Evolutionary conservation across 1,140 invertebrate species (phyloP).

Genomic region (Drosophila repleta): DNA sequence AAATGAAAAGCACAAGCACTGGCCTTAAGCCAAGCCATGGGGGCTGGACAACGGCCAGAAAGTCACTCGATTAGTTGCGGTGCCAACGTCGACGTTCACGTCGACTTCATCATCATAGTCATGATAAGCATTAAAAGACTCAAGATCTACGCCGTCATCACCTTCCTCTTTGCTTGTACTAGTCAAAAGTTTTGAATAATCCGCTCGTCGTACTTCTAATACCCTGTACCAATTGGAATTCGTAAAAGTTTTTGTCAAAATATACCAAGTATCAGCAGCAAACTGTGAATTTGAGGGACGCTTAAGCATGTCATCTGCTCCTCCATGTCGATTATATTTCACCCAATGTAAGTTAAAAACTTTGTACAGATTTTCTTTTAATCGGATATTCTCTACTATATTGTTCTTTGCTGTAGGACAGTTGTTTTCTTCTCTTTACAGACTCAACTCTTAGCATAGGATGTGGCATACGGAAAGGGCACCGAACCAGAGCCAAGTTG

Average conservation of each 20-base stretch:
- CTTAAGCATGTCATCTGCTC: no score
- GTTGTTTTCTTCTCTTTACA: conserved; percentile 52
- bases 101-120: conserved; percentile 64
- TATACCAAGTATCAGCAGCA: neutral
- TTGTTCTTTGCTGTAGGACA: conserved; percentile 34
- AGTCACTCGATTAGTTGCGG: conserved; percentile 74
- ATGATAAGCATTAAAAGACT: conserved; percentile 75
- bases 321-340: neutral
- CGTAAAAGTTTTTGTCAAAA: neutral
- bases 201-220: conserved; percentile 8
- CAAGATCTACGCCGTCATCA: conserved; percentile 72
- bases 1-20: conserved; percentile 74
- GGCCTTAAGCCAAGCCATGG: conserved; percentile 39
- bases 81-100: conserved; percentile 68
- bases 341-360: neutral
- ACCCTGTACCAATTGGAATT: neutral
- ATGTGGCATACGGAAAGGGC: conserved; percentile 50
- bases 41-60: conserved; percentile 53
- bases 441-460: conserved; percentile 52
- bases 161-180: conserved; percentile 32
- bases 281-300: no score
- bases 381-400: neutral
- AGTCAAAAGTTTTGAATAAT: conserved; percentile 15
- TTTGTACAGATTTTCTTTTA: neutral
- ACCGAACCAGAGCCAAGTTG: conserved; percentile 42